Evolutionary conservation across 2,113 vertebrate species (phyloP), one percentile per base, ranked within the genome.

Genomic region (Clupea harengus): DNA sequence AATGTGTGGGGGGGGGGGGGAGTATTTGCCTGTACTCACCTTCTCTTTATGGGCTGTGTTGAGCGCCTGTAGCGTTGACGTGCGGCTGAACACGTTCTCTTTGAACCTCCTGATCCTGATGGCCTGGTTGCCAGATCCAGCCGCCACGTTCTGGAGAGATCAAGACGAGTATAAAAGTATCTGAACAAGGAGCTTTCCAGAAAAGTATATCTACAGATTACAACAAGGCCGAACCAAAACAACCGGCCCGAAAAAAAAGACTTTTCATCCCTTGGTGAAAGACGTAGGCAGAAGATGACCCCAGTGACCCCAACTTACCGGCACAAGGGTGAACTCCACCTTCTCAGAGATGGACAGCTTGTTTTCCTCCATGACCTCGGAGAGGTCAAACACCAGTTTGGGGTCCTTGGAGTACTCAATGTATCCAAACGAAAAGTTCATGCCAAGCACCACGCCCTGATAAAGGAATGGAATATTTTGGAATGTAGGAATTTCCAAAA

Each of bases 371-470:
- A 99, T 95, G 87, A 99, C 97, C 92, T 99, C 98, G 72, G 95
- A 96, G 94, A 97, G 94, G 94, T 95, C 93, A 93, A 99, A 99
- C 95, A 95, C 97, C 89, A 99, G 96, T 83, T 96, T 95, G 87
- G 97, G 96, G 91, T 97, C 97, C 92, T 96, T 90, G 1, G 86
- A 91, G 88, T 97, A 98, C 87, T 97, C 98, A 91, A 99, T 99
- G 94, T 98, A 96, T 86, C 98, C 98, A 81, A 64, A 64, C 20
- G 94, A 93, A 82, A 95, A 94, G 20, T 94, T 93, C 95, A 99
- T 95, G 84, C 97, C 97, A 45, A 97, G 96, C 90, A 99, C 96
- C 46, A 99, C 95, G 86, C 98, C 98, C 98, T 99, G 92, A 8
- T 9, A 64, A 64, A 32, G 64, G 83, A 45, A 82, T 39, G 15